These are phyloP conservation scores for Macrobrachium nipponense DNA, from an alignment of 1,140 invertebrate species.

Conservation along the genomic window DNA sequence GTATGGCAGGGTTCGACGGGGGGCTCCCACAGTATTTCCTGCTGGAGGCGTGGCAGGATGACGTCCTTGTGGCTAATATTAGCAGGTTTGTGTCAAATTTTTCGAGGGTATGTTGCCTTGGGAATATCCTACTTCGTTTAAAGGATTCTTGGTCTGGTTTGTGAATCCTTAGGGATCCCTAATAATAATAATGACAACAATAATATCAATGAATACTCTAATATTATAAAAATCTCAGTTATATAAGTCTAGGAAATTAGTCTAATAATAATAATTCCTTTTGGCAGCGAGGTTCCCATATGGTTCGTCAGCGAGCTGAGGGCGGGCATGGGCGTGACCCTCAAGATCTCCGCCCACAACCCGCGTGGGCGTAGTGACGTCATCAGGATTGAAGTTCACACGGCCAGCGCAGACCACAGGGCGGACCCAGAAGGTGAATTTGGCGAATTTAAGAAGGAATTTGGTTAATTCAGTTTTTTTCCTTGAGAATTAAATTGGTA, in stretches of 20 bases:
- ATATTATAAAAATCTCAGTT: too few relatives aligned
- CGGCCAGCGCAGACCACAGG: conserved; percentile 43
- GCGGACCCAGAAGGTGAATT: conserved; percentile 4
- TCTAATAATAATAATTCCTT: neutral
- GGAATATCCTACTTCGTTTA: neutral
- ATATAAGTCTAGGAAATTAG: too few relatives aligned
- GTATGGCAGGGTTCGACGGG: conserved; percentile 44
- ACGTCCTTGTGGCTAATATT: conserved; percentile 20
- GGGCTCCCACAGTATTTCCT: conserved; percentile 41
- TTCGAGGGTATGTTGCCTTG: neutral
- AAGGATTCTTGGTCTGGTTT: neutral
- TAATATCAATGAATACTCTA: neutral
- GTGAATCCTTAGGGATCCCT: neutral
- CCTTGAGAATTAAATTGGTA: too few relatives aligned
- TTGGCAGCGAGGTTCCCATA: conserved; percentile 34
- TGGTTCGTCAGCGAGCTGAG: conserved; percentile 32
- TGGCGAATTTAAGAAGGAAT: neutral
- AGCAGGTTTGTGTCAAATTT: conserved; percentile 5
- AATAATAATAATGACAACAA: neutral
- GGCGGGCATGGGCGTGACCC: conserved; percentile 42
- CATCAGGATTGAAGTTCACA: conserved; percentile 44
- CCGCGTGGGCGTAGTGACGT: conserved; percentile 31
- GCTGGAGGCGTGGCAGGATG: conserved; percentile 51
- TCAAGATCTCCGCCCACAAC: conserved; percentile 46
- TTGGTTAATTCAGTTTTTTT: too few relatives aligned